phyloP scores from a whole-genome alignment of 2,113 vertebrate genomes.

The Macaca nemestrina region DNA sequence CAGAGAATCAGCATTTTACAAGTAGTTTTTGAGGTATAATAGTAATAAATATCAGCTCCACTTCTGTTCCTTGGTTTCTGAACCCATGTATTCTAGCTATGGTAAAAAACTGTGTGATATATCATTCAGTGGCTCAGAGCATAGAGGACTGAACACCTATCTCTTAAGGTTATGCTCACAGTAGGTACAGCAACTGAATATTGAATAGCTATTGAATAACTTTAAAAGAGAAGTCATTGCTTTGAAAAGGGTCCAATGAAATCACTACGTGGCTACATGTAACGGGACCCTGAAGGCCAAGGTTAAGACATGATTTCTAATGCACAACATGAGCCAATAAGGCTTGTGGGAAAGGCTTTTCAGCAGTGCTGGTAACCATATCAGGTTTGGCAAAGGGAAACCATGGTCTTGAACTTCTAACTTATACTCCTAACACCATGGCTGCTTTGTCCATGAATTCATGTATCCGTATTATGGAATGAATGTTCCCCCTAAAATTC shows the following conservation, averaged over 20 bases:
- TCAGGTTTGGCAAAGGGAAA: not conserved
- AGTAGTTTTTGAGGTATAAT: not conserved
- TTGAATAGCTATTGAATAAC: not conserved
- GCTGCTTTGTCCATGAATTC: not conserved
- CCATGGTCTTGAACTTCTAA: not conserved
- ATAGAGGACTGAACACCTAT: not conserved
- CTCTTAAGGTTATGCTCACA: not conserved
- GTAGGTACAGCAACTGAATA: not conserved
- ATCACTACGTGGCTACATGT: not conserved
- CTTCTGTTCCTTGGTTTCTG: not conserved
- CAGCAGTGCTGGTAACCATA: not conserved
- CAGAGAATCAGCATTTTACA: conserved; percentile 8
- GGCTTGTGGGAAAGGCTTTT: not conserved
- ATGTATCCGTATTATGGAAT: not conserved
- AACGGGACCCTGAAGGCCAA: not conserved
- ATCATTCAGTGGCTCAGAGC: not conserved
- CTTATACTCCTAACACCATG: not conserved
- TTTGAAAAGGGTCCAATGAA: not conserved
- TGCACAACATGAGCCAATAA: not conserved
- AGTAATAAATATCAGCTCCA: not conserved
- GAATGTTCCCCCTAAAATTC: not conserved
- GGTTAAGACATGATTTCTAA: not conserved
- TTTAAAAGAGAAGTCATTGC: not conserved
- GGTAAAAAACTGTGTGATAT: not conserved
- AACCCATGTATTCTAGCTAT: not conserved